Evolutionary conservation across 92 coral and sea anemone genomes (phyloP).

Genomic region (Heteractis magnifica): DNA sequence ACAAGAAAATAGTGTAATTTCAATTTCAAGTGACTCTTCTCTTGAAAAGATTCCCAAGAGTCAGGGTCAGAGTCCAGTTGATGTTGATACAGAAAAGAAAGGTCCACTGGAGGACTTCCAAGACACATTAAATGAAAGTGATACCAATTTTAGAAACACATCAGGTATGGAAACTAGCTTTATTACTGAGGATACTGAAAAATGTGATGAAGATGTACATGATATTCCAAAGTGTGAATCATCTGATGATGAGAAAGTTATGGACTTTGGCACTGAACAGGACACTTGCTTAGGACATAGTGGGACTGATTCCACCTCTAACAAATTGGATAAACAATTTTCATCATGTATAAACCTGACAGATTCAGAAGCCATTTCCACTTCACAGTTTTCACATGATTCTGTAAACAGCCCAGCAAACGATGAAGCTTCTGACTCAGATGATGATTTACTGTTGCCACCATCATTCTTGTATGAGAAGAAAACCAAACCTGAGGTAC

Average conservation of each 20-base stretch:
- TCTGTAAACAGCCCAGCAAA: background rate
- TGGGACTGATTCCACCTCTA: background rate
- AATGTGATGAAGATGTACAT: no score
- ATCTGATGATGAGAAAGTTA: background rate
- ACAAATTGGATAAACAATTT: background rate
- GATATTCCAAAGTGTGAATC: background rate
- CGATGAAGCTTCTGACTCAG: constrained; percentile 53
- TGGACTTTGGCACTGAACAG: background rate
- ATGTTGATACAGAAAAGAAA: background rate
- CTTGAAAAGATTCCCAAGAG: background rate
- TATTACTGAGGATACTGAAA: background rate
- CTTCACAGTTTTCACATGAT: background rate
- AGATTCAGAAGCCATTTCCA: background rate
- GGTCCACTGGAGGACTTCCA: background rate
- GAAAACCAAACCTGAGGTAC: constrained; percentile 44
- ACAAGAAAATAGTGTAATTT: background rate
- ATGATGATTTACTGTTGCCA: constrained; percentile 80
- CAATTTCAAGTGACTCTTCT: background rate
- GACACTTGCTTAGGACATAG: background rate
- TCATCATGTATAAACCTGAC: background rate
- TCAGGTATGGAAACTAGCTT: background rate
- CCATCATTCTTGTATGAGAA: constrained; percentile 66
- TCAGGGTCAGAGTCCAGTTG: background rate
- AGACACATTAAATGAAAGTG: background rate
- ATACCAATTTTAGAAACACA: background rate